Base-by-base conservation (phyloP, 2,888 invertebrate species). In the Drosophila paracracens region DNA sequence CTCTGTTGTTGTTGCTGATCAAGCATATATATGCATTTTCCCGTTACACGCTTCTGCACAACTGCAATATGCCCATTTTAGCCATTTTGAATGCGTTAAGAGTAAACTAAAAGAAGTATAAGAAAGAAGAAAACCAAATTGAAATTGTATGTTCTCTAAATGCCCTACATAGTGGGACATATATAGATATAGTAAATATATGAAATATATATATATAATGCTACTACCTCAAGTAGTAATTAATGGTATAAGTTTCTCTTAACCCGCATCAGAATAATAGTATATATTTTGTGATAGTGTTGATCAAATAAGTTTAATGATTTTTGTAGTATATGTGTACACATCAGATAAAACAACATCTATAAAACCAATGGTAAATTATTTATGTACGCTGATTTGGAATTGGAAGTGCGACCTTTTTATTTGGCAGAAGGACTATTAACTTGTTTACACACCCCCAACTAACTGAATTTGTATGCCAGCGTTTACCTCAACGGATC, bases 401-500 rank as follows among this genome's bases (percentile, higher is more conserved):
- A 46, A 16, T 25, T 25, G 8, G 46, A 8, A 25, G 11, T 21
- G 21, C 43, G 25, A 25, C 8, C 25, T 16, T 46, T 46, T 46
- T 46, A 27, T 54, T 36, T 36, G 25, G 54, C 36, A 4, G 36
- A 33, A 16, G 53, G 46, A 70, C 48, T 38, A 48, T n/a, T 31
- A 33, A 29, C 43, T 43, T 57, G 29, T 57, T 57, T 43, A 57
- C 57, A 57, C 57, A 57, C 29, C 8, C 29, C 16, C 29, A 11
- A 51, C 51, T 31, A 57, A 57, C 21, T 43, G 50, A 56, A 70
- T 38, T 31, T 25, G n/a, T 38, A 25, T 35, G n/a, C 25, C n/a
- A 16, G 11, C 33, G 16, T n/a, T 57, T 50, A 58, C 35, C 50
- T 57, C 21, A 70, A 57, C 57, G 70, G 70, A 68, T 68, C 67